Evolutionary conservation across 2,797 vertebrate species (phyloP), one percentile per base, ranked within the genome.

Genomic region (Pteropus rufus): DNA sequence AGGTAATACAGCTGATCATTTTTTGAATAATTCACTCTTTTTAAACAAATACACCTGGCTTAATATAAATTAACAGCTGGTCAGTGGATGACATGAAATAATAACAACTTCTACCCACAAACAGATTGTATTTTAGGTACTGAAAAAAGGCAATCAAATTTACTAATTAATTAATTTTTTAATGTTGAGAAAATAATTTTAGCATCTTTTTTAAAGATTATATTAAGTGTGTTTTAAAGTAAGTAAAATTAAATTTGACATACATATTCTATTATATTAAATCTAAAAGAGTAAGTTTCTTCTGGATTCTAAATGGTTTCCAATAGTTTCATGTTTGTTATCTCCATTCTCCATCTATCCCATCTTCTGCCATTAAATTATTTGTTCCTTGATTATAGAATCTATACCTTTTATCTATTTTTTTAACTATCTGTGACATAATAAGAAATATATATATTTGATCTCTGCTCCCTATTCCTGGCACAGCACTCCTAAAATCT

Each of bases 1-100:
- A 96, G 76, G 21, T 36, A 94, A 95, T 95, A 94, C 97, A 97
- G 97, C 97, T 98, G 85, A 98, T 96, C 81, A 80, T 94, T 97
- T 94, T 97, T 95, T 96, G 73, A 89, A 97, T 93, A 92, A 93
- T 96, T 96, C 86, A 95, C 91, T 97, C 97, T 83, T 97, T 97
- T 89, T 97, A 72, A 97, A 90, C 95, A 97, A 93, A 92, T 97
- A 92, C 97, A 97, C 92, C 75, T 97, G 81, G 85, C 24, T 97
- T 97, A 93, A 95, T 41, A 24, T 34, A 98, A 98, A 98, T 88
- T 88, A 96, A 87, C 90, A 97, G 56, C 56, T 81, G 36, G 56
- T 86, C 54, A 77, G 62, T 73, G 15, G 31, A 73, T 93, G 69
- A 83, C 8, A 96, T 87, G 95, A 97, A 98, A 96, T 77, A 95